These are phyloP conservation scores for Hippocampus barbouri DNA, from an alignment of 2,113 vertebrate genomes.

Conservation along the genomic window DNA sequence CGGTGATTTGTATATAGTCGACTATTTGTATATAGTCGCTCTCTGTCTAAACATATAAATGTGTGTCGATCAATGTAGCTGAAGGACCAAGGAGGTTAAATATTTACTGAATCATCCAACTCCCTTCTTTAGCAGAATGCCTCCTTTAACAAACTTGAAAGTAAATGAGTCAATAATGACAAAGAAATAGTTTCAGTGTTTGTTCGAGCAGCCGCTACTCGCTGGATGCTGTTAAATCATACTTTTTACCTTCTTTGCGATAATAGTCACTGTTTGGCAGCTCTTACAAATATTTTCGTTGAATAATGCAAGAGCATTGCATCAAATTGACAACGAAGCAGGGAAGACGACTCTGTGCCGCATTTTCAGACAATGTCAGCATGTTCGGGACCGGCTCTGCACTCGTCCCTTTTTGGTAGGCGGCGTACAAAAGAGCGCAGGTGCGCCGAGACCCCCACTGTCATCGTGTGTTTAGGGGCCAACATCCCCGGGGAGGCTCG, in stretches of 20 bases:
- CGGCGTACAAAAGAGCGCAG: conserved; percentile 13
- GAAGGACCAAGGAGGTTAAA: background rate
- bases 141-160: background rate
- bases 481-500: conserved; percentile 5
- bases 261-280: background rate
- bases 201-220: background rate
- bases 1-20: background rate
- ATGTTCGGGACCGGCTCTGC: background rate
- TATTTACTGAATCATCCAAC: background rate
- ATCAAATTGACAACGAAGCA: conserved; percentile 1
- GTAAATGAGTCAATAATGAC: background rate
- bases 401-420: background rate
- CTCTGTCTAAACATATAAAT: no score
- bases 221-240: background rate
- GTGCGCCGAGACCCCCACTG: conserved; percentile 22
- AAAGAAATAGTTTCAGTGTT: background rate
- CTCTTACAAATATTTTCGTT: background rate
- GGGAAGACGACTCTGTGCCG: background rate
- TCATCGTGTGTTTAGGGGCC: conserved; percentile 24
- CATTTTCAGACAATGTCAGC: conserved; percentile 2
- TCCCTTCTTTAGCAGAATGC: background rate
- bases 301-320: background rate
- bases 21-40: background rate
- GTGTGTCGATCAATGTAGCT: no score
- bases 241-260: background rate